These are phyloP conservation scores for Hiodon tergisus DNA, from an alignment of 2,113 vertebrate species.

Conservation along the genomic window DNA sequence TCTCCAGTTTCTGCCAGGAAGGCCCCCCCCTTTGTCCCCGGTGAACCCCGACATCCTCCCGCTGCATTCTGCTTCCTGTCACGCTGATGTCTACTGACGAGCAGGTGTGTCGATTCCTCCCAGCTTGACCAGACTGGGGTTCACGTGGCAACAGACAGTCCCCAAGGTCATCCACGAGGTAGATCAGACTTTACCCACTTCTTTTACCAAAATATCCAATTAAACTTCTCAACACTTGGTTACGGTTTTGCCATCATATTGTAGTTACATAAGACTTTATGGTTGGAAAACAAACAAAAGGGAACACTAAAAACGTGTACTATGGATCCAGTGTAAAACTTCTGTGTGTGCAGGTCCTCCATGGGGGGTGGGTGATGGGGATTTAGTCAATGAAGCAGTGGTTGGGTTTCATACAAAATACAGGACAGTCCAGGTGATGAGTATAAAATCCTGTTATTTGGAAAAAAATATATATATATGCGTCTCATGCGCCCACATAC, in stretches of 20 bases:
- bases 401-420: no score
- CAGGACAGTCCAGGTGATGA: no score
- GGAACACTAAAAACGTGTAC: background rate
- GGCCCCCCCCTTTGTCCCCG: background rate
- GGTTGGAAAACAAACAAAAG: no score
- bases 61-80: background rate
- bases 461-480: no score
- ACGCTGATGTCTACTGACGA: background rate
- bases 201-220: background rate
- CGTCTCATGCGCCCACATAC: background rate
- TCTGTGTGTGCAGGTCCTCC: no score
- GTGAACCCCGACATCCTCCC: background rate
- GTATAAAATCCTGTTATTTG: no score
- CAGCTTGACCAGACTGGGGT: no score
- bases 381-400: no score
- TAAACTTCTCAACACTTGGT: background rate
- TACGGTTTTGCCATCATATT: slow-evolving; percentile 2
- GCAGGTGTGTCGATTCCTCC: background rate
- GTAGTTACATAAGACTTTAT: slow-evolving; percentile 16
- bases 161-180: background rate
- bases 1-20: background rate
- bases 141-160: background rate
- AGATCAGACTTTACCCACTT: background rate
- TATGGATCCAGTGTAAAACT: no score
- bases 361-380: no score